Evolutionary conservation across 2,113 vertebrate genomes (phyloP).

Genomic region (Clupea harengus): DNA sequence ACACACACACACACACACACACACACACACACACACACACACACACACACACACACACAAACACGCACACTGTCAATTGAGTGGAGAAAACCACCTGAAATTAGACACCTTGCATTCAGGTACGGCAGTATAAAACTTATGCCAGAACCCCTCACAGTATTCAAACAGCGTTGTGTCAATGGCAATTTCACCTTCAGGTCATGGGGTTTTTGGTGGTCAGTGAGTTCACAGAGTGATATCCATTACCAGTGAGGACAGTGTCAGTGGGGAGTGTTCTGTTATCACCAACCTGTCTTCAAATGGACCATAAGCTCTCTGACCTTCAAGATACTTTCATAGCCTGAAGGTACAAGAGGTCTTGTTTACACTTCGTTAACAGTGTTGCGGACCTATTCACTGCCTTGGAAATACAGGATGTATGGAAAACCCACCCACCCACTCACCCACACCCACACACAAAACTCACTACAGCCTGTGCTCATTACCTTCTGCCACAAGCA

Average conservation of each 20-base stretch:
- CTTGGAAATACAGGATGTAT: background rate
- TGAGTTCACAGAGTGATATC: background rate
- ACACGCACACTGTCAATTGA: background rate
- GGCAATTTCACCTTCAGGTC: background rate
- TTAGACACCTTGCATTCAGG: background rate
- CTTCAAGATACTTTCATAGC: background rate
- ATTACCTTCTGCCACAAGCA: background rate
- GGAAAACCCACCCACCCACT: background rate
- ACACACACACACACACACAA: background rate
- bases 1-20: slow-evolving; percentile 7
- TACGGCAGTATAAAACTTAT: background rate
- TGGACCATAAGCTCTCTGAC: background rate
- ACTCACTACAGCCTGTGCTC: background rate
- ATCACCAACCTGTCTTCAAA: background rate
- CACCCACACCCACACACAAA: background rate
- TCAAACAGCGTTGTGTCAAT: background rate
- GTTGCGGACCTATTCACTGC: background rate
- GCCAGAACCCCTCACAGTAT: background rate
- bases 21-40: background rate
- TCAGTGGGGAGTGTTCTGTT: background rate
- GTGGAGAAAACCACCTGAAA: background rate
- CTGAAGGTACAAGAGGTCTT: background rate
- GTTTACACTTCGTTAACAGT: background rate
- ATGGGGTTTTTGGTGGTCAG: background rate
- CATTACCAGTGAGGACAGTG: background rate